Base-by-base conservation (phyloP, 1,140 invertebrate genomes). In the Ladona fulva region DNA sequence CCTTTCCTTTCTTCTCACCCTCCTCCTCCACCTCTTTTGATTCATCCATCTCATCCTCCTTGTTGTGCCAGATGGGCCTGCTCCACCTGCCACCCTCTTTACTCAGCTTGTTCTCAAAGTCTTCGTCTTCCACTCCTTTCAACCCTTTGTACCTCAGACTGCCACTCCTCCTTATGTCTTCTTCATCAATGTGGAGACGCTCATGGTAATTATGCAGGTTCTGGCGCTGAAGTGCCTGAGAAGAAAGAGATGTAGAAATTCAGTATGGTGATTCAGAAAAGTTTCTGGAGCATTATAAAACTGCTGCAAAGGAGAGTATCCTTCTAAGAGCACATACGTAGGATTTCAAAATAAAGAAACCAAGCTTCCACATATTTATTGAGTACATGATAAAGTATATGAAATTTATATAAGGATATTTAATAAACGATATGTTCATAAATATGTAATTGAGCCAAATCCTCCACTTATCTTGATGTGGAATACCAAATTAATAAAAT, bases 41-140 rank as follows among this genome's bases (percentile, higher is more conserved):
- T 74, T 84, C 82, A 79, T 85, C 84, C 84, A 85, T 85, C 42
- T 81, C 83, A 83, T 85, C 81, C 80, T 84, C 78, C 74, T 80
- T 80, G 75, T 78, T 76, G n/a, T 24, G 75, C 42, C 37, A 52
- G 14, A 42, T 76, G 37, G 24, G 37, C 52, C 74, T n/a, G 66
- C 74, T 74, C 74, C 29, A 78, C 74, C 29, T 74, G n/a, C 59
- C 73, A 19, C 52, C 52, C 52, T 66, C 52, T 66, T 66, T 66
- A 12, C 52, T 66, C 52, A 66, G 52, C 52, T 66, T 22, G 16
- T 66, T 66, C 52, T 66, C 52, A 66, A 19, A 66, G 11, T 78
- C 74, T 66, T 42, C 42, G 73, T 42, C 59, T 52, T 25, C 76
- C 16, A 66, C 14, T 66, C 52, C 52, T 66, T 66, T 66, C 52